Evolutionary conservation across 2,797 vertebrate species (phyloP).

Genomic region (Notolepis coatsorum): DNA sequence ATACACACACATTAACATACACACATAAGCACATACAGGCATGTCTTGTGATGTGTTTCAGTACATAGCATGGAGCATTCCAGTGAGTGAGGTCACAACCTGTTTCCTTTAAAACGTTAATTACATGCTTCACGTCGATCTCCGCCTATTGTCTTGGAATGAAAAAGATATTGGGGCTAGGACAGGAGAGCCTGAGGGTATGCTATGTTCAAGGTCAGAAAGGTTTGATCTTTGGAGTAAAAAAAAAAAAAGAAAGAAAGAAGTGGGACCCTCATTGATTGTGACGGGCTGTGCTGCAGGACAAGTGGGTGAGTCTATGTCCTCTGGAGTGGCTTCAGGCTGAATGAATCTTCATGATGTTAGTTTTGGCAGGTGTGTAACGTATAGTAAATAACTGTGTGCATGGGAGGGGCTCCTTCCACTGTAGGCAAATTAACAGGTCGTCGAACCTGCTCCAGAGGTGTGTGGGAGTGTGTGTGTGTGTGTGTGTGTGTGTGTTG

Average conservation of each 20-base stretch:
- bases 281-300: not conserved
- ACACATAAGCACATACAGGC: constrained; percentile 8
- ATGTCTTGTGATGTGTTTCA: constrained; percentile 25
- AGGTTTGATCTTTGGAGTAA: constrained; percentile 10
- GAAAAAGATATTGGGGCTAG: constrained; percentile 20
- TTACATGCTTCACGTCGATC: not conserved
- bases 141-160: constrained; percentile 38
- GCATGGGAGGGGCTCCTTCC: not conserved
- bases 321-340: not conserved
- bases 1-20: not conserved
- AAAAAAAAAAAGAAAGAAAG: too few relatives aligned
- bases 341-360: not conserved
- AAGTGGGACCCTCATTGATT: too few relatives aligned
- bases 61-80: not conserved
- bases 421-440: constrained; percentile 7
- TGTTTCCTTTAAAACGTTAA: not conserved
- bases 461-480: not conserved
- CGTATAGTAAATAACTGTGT: not conserved
- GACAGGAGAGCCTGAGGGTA: constrained; percentile 29
- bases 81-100: not conserved
- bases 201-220: constrained; percentile 31
- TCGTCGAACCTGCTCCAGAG: constrained; percentile 17
- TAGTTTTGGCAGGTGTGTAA: not conserved
- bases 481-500: not conserved
- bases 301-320: not conserved